Evolutionary conservation across 2,113 vertebrate species (phyloP).

Genomic region (Symphodus melops): DNA sequence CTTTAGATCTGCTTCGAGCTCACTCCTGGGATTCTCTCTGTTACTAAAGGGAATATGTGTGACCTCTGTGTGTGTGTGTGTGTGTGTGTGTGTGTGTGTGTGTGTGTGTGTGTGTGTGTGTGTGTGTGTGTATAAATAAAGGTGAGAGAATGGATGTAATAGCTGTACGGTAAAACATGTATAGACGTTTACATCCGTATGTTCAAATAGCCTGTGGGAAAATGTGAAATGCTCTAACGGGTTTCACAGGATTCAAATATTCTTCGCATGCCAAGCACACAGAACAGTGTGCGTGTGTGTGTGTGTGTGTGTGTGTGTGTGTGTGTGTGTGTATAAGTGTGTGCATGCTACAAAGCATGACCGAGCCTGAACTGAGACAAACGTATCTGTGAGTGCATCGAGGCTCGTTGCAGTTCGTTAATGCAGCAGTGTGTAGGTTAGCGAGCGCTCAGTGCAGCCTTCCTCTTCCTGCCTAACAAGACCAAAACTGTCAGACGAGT

Average conservation of each 20-base stretch:
- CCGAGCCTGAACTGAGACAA: not conserved
- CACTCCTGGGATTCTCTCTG: slow-evolving; percentile 41
- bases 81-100: not conserved
- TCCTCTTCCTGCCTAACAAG: slow-evolving; percentile 44
- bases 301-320: not conserved
- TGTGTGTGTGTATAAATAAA: not conserved
- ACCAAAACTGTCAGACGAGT: slow-evolving; percentile 45
- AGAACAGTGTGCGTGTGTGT: not conserved
- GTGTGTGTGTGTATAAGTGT: too few relatives aligned
- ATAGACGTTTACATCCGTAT: slow-evolving; percentile 5
- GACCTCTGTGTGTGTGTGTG: not conserved
- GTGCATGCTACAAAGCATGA: not conserved
- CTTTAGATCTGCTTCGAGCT: slow-evolving; percentile 36
- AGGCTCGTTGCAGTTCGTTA: slow-evolving; percentile 28
- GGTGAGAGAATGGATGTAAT: not conserved
- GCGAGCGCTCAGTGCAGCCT: slow-evolving; percentile 17
- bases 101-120: not conserved
- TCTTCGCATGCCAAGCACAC: not conserved
- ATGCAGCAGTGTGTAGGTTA: slow-evolving; percentile 15
- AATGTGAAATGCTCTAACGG: slow-evolving; percentile 11
- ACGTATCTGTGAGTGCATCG: not conserved
- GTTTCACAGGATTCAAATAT: slow-evolving; percentile 4
- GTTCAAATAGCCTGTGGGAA: not conserved
- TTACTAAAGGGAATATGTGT: slow-evolving; percentile 10
- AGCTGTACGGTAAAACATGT: not conserved